Evolutionary conservation across 2,888 invertebrate species (phyloP).

Genomic region (Tipula unca): DNA sequence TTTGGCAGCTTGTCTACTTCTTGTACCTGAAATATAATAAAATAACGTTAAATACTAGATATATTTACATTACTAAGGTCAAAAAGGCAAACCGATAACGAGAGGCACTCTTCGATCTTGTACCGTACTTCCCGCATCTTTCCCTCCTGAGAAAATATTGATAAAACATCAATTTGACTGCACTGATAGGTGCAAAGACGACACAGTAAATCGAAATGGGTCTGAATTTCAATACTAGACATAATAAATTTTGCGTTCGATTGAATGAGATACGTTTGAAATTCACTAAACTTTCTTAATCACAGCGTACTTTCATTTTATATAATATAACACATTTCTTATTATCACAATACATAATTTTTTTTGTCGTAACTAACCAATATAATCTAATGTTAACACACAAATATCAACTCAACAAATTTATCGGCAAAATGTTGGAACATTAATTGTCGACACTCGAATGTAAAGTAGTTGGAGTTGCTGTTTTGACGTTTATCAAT

Average conservation of each 20-base stretch:
- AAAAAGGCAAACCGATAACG: conserved; percentile 44
- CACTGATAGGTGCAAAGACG: conserved; percentile 42
- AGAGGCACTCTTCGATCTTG: conserved; percentile 50
- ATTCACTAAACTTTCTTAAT: background rate
- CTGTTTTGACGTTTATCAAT: background rate
- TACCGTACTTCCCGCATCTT: conserved; percentile 47
- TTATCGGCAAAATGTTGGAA: background rate
- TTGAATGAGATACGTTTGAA: background rate
- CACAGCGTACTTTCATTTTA: background rate
- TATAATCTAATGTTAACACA: background rate
- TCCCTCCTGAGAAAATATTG: conserved; percentile 43
- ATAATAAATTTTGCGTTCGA: background rate
- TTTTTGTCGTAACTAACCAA: background rate
- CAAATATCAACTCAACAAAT: background rate
- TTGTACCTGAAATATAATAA: conserved; percentile 42
- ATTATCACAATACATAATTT: background rate
- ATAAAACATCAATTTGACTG: conserved; percentile 38
- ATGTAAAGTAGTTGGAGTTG: background rate
- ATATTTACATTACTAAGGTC: background rate
- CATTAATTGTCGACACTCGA: background rate
- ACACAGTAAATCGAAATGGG: conserved; percentile 31
- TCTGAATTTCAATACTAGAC: background rate
- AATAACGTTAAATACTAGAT: conserved; percentile 20
- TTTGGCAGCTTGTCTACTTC: conserved; percentile 49
- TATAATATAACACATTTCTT: background rate